A percentile compares a stretch with the other conserved stretches of the same genome.
Conservation (phyloP, 2,888 invertebrate genomes). For the Cerastis leucographa region DNA sequence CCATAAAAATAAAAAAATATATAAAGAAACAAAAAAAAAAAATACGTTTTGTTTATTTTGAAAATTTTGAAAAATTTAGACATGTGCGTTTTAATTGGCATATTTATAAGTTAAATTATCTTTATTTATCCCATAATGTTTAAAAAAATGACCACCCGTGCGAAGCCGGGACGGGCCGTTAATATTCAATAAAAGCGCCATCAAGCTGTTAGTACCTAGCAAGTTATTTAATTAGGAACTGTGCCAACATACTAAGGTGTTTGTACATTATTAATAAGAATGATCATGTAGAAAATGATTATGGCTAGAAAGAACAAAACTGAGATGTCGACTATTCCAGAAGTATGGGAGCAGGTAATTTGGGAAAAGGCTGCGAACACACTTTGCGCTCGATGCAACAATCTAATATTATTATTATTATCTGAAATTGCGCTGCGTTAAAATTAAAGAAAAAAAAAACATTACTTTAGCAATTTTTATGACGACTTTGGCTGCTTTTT, state of each 20-base stretch:
- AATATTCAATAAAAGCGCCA: slow-evolving; percentile 20
- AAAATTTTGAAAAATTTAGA: too few relatives aligned
- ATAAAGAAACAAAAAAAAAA: too few relatives aligned
- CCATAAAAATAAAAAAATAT: too few relatives aligned
- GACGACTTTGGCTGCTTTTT: background rate
- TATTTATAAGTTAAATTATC: too few relatives aligned
- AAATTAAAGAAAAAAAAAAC: background rate
- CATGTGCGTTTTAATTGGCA: too few relatives aligned
- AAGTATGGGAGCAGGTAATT: background rate
- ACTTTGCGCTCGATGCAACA: too few relatives aligned
- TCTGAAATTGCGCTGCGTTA: background rate
- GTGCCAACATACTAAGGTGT: background rate
- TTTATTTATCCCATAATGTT: too few relatives aligned
- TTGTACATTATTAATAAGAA: background rate
- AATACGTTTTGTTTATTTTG: too few relatives aligned
- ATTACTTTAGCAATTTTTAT: background rate
- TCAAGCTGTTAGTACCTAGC: background rate
- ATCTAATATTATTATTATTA: too few relatives aligned
- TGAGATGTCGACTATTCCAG: background rate
- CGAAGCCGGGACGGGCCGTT: too few relatives aligned
- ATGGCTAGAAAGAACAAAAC: background rate
- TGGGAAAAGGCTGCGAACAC: background rate
- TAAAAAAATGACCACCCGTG: too few relatives aligned
- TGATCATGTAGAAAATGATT: background rate
- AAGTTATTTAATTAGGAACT: background rate